Evolutionary conservation across 2,113 vertebrate species (phyloP).

Genomic region (Brienomyrus brachyistius): DNA sequence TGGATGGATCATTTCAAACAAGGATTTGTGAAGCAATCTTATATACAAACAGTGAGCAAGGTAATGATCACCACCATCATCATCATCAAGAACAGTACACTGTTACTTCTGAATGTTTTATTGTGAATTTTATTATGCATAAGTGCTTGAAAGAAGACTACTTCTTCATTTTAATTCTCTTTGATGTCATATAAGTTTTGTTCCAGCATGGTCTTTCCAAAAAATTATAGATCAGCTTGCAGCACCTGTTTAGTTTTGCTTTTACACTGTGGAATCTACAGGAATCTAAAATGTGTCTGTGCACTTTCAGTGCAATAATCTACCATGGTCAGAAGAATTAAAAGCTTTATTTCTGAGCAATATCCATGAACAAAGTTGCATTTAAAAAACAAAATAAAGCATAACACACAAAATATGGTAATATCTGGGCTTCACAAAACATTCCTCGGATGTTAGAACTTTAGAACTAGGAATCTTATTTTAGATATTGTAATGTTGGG

Average conservation of each 20-base stretch:
- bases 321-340: neutral
- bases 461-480: neutral
- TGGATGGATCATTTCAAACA: neutral
- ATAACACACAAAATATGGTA: neutral
- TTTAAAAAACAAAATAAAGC: neutral
- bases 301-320: neutral
- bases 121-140: neutral
- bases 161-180: neutral
- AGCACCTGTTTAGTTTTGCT: neutral
- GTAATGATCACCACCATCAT: neutral
- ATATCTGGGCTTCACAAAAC: neutral
- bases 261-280: neutral
- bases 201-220: neutral
- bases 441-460: neutral
- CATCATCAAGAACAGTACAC: neutral
- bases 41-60: neutral
- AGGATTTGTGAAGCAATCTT: neutral
- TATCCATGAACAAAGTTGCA: neutral
- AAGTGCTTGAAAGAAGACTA: neutral
- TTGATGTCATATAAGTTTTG: neutral
- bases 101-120: constrained; percentile 4
- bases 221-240: neutral
- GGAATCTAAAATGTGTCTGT: neutral
- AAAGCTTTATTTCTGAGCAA: neutral
- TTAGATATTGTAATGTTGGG: neutral